phyloP scores from a whole-genome alignment of 1,140 invertebrate species.

The Anastatus disparis region DNA sequence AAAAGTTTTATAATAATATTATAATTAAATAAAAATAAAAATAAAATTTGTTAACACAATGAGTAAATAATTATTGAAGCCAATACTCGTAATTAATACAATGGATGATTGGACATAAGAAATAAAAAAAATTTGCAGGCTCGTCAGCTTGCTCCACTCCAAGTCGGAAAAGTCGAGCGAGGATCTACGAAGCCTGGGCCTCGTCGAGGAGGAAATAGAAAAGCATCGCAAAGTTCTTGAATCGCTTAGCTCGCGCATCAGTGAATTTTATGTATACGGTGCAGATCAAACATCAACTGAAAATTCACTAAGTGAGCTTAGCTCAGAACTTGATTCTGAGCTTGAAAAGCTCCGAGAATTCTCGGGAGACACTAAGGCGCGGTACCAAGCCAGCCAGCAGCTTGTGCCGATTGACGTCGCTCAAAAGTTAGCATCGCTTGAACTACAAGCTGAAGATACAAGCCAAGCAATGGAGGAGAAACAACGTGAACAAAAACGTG shows the following conservation, averaged over 20 bases:
- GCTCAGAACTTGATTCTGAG: conserved; percentile 67
- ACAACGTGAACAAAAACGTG: conserved; percentile 85
- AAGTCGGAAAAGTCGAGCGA: conserved; percentile 71
- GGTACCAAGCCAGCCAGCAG: conserved; percentile 75
- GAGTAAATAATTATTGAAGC: too few species aligned
- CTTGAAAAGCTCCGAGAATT: conserved; percentile 73
- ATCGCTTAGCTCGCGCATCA: conserved; percentile 72
- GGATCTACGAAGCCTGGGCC: conserved; percentile 71
- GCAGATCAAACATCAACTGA: conserved; percentile 72
- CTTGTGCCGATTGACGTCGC: conserved; percentile 79
- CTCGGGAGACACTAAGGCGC: conserved; percentile 72
- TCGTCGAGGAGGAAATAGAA: conserved; percentile 72
- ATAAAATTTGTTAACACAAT: too few species aligned
- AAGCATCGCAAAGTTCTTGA: conserved; percentile 73
- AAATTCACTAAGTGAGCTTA: conserved; percentile 64
- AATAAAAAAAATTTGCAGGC: conserved; percentile 64
- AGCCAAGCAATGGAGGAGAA: conserved; percentile 86
- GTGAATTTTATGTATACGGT: conserved; percentile 78
- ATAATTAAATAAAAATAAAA: too few species aligned
- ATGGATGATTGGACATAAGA: too few species aligned
- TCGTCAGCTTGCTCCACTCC: conserved; percentile 67
- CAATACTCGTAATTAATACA: too few species aligned
- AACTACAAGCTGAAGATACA: conserved; percentile 82
- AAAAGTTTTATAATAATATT: too few species aligned
- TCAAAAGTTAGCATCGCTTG: conserved; percentile 79